Evolutionary conservation across 2,113 vertebrate species (phyloP), one percentile per base, ranked within the genome.

Genomic region (Toxotes chatareus): DNA sequence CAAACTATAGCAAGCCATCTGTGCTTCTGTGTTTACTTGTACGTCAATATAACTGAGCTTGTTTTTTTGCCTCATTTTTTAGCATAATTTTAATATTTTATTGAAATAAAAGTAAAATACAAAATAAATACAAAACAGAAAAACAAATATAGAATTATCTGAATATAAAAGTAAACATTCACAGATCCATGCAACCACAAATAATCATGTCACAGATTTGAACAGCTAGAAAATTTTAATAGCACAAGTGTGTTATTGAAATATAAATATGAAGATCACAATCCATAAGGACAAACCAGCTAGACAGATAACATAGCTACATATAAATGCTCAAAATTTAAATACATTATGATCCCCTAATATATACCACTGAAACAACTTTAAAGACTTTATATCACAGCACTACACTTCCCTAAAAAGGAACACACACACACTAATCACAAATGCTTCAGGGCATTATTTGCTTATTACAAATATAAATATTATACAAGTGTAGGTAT

Each of bases 1-100:
- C 61, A 14, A 62, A 63, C 49, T 61, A 68, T 51, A 79, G 79
- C 34, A 46, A 53, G 42, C 57, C 79, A 69, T 69, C 57, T 74
- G 84, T 78, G 69, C 42, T 49, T 36, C 36, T 69, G 46, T 63
- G 73, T 79, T 51, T 51, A 49, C 13, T 6, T 47, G 46, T 47
- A 47, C 6, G 21, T 49, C 51, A 64, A 21, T 49, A 42, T 36
- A 14, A 68, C 47, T 59, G 19, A 40, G 40, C 4, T 59, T 12
- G 4, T 27, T 57, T 34, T 23, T 27, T 10, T n/a, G 13, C 14
- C 10, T 27, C 27, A 27, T 27, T 27, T 64, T 71, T 61, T 11
- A 13, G n/a, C 51, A 65, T 44, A 67, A 23, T 32, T 57, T 47
- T 16, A 8, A 59, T 59, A 46, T 61, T 51, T 61, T 21, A 62